phyloP scores from a whole-genome alignment of 2,797 vertebrate genomes.

The Semotilus atromaculatus region DNA sequence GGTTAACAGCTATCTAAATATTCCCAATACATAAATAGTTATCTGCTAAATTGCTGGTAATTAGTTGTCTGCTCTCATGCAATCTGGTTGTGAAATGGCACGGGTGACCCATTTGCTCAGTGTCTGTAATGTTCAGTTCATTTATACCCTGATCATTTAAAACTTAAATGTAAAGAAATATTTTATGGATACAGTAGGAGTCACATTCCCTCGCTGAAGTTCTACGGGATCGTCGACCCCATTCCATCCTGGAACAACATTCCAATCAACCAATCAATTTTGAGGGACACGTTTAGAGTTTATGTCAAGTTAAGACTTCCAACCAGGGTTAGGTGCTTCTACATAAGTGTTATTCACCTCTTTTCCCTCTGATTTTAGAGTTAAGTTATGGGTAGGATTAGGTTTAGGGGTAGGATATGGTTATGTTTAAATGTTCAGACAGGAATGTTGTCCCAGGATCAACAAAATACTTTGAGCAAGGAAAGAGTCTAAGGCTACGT shows the following conservation, averaged over 20 bases:
- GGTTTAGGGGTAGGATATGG: background rate
- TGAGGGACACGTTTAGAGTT: background rate
- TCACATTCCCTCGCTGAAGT: background rate
- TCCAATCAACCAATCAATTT: too few species aligned
- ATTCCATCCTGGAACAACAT: background rate
- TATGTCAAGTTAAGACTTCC: background rate
- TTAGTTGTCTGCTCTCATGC: slow-evolving; percentile 18
- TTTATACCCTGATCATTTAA: slow-evolving; percentile 8
- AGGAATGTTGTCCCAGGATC: background rate
- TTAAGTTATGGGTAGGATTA: background rate
- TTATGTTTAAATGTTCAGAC: background rate
- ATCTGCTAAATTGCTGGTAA: slow-evolving; percentile 55
- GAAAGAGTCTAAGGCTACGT: background rate
- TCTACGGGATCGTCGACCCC: background rate
- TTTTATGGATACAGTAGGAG: slow-evolving; percentile 12
- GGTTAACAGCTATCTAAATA: slow-evolving; percentile 52
- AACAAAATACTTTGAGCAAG: background rate
- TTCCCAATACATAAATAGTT: slow-evolving; percentile 55
- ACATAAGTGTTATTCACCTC: background rate
- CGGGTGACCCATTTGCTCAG: slow-evolving; percentile 8
- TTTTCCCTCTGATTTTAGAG: background rate
- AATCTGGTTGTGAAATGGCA: slow-evolving; percentile 27
- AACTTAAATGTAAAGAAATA: background rate
- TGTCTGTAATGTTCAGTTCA: slow-evolving; percentile 13
- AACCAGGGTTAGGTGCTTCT: background rate